Conservation (phyloP, 2,797 vertebrate genomes). For the Neosalanx taihuensis region DNA sequence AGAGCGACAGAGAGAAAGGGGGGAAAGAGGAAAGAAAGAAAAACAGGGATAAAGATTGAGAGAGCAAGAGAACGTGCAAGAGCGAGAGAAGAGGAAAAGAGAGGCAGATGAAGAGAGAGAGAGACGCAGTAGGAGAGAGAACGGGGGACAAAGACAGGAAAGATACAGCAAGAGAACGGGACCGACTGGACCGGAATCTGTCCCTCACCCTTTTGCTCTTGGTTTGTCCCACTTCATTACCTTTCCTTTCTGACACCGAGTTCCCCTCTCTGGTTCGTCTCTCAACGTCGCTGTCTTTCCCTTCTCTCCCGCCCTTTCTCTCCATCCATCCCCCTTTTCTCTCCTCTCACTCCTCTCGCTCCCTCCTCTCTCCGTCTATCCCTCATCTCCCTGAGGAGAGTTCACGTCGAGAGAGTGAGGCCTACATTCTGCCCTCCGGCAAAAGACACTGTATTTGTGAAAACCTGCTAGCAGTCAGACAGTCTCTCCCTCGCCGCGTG, state of each 20-base stretch:
- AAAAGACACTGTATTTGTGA: background rate
- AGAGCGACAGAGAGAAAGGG: background rate
- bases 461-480: background rate
- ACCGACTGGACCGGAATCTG: slow-evolving; percentile 16
- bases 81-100: slow-evolving; percentile 14
- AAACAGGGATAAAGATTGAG: background rate
- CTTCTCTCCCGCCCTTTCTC: no score
- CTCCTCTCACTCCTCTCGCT: no score
- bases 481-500: background rate
- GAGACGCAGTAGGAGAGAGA: slow-evolving; percentile 23
- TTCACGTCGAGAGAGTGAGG: background rate
- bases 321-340: no score
- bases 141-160: background rate
- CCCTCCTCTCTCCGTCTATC: no score
- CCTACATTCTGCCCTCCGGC: background rate
- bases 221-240: no score
- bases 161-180: slow-evolving; percentile 2
- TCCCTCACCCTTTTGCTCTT: no score
- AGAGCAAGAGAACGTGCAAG: slow-evolving; percentile 14
- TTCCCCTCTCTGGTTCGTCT: no score
- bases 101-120: background rate
- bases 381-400: background rate
- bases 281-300: no score
- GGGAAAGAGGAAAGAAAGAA: background rate
- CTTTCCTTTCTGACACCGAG: background rate